A percentile compares a stretch with the other conserved stretches of the same genome.
Conservation (phyloP, 2,888 invertebrate genomes). For the Molanna angustata region DNA sequence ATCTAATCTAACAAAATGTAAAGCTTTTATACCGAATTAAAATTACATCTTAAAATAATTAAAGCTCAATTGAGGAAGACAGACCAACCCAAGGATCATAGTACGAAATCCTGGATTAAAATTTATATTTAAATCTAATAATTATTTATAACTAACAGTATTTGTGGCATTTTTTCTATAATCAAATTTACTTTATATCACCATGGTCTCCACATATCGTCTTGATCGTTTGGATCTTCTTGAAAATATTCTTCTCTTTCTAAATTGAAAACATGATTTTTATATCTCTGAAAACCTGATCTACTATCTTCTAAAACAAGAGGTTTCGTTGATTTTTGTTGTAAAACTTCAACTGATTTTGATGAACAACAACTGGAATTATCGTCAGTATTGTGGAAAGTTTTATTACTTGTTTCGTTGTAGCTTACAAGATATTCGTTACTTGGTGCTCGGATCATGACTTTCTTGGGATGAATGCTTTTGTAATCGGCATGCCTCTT, state of each 20-base stretch:
- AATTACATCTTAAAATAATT: conserved; percentile 14
- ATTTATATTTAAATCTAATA: too few relatives aligned
- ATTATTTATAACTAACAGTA: too few relatives aligned
- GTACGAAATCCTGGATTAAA: too few relatives aligned
- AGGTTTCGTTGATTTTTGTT: not conserved
- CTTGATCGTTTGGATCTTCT: conserved; percentile 20
- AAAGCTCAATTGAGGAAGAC: conserved; percentile 21
- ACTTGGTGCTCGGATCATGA: conserved; percentile 22
- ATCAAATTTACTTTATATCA: conserved; percentile 6
- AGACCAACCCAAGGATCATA: too few relatives aligned
- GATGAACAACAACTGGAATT: too few relatives aligned
- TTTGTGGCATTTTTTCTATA: not conserved
- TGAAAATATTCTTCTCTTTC: conserved; percentile 9
- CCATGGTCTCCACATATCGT: conserved; percentile 32
- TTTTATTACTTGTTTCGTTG: too few relatives aligned
- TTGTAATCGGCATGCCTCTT: conserved; percentile 28
- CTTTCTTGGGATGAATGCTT: conserved; percentile 30
- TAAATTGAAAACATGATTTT: not conserved
- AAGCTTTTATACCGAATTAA: conserved; percentile 8
- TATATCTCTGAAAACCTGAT: not conserved
- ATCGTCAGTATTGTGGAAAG: too few relatives aligned
- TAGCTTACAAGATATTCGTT: too few relatives aligned
- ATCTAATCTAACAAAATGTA: too few relatives aligned
- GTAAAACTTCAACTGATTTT: too few relatives aligned
- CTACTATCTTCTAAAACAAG: not conserved